Percentiles rank a stretch among this genome's conserved stretches.
phyloP scores from a whole-genome alignment of 2,888 invertebrate genomes.

The Cerceris rybyensis region DNA sequence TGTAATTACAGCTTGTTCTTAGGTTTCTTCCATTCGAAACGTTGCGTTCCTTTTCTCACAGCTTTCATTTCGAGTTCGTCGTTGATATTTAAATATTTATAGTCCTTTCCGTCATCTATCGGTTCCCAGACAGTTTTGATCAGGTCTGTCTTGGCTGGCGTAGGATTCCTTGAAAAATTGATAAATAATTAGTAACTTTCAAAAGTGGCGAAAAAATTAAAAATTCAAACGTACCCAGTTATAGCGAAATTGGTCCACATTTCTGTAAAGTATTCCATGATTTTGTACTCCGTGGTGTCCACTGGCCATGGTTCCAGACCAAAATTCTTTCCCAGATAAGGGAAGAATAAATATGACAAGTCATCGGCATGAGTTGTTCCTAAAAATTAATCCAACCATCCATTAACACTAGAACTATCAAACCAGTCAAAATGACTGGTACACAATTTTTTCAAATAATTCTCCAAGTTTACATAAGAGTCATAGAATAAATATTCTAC shows the following conservation, averaged over 20 bases:
- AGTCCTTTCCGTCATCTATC: constrained; percentile 48
- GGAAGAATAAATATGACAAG: constrained; percentile 68
- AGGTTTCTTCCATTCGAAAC: constrained; percentile 49
- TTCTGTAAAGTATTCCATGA: constrained; percentile 71
- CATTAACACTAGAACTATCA: too few relatives aligned
- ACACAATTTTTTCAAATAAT: too few relatives aligned
- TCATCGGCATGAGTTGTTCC: constrained; percentile 73
- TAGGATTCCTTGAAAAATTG: constrained; percentile 71
- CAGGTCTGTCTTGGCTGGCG: constrained; percentile 61
- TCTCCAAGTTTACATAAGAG: too few relatives aligned
- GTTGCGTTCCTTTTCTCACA: constrained; percentile 25
- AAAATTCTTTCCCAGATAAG: constrained; percentile 37
- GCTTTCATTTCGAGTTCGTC: constrained; percentile 65
- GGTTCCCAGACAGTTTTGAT: constrained; percentile 72
- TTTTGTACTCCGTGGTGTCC: constrained; percentile 50
- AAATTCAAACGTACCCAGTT: constrained; percentile 69
- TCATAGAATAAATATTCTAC: too few relatives aligned
- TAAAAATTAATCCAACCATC: constrained; percentile 21
- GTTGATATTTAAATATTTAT: constrained; percentile 70
- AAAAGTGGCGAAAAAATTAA: neutral
- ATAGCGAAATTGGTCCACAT: constrained; percentile 79
- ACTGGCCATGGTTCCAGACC: constrained; percentile 38
- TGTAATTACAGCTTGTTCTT: constrained; percentile 56
- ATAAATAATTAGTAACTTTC: neutral
- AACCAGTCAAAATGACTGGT: too few relatives aligned